These are phyloP conservation scores for Pogonomyrmex barbatus DNA, from an alignment of 1,140 invertebrate species.

Conservation along the genomic window DNA sequence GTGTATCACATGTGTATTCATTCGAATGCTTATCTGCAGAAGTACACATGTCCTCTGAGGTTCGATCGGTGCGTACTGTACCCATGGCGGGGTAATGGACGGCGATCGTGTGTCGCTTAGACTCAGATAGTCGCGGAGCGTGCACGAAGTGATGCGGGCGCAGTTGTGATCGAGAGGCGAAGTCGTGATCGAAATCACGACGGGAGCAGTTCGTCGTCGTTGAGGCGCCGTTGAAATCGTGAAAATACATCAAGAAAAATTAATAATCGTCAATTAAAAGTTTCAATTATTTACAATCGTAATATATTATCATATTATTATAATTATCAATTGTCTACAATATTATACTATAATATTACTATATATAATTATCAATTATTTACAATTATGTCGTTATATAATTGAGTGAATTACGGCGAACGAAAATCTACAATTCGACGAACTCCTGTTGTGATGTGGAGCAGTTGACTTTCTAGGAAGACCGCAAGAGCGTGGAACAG, in stretches of 20 bases:
- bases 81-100: not conserved
- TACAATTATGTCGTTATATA: too few relatives aligned
- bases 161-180: conserved; percentile 1
- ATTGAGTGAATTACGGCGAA: not conserved
- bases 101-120: not conserved
- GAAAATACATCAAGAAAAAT: too few relatives aligned
- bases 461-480: not conserved
- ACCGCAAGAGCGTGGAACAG: not conserved
- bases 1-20: too few relatives aligned
- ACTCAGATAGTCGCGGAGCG: not conserved
- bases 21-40: not conserved
- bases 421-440: not conserved
- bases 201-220: not conserved
- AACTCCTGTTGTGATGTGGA: not conserved
- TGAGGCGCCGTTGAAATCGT: too few relatives aligned
- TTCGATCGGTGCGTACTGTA: conserved; percentile 25
- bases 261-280: too few relatives aligned
- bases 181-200: not conserved
- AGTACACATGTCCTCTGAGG: not conserved
- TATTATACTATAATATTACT: too few relatives aligned
- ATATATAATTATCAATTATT: too few relatives aligned
- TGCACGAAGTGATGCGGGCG: not conserved
- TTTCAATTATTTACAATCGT: too few relatives aligned
- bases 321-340: too few relatives aligned
- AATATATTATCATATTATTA: too few relatives aligned